Evolutionary conservation across 92 coral and sea anemone genomes (phyloP).

Genomic region (Chrysogorgia sp.): DNA sequence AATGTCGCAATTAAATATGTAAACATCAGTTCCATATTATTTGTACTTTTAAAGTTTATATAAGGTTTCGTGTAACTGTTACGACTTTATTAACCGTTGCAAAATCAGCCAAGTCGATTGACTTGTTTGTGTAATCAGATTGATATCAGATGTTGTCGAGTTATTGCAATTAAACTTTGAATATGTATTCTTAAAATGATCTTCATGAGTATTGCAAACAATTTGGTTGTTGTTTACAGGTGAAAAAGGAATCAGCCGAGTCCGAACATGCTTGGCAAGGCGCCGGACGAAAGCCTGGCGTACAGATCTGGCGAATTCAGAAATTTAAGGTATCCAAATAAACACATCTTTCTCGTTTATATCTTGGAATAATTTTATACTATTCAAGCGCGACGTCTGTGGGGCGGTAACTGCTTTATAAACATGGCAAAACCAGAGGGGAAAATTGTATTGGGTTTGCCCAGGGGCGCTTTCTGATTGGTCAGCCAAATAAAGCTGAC

Average conservation of each 20-base stretch:
- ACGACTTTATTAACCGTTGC: no score
- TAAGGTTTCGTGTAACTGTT: no score
- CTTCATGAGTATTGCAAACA: background rate
- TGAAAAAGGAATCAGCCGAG: constrained; percentile 67
- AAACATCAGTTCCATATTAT: no score
- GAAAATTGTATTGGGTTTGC: constrained; percentile 32
- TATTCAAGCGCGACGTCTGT: background rate
- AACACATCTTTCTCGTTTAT: background rate
- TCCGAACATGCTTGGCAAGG: constrained; percentile 75
- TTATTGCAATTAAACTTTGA: background rate
- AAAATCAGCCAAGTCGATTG: background rate
- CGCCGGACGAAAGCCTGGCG: constrained; percentile 70
- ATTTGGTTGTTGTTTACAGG: constrained; percentile 46
- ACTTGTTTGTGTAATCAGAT: background rate
- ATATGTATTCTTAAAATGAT: background rate
- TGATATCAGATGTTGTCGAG: background rate
- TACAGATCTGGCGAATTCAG: constrained; percentile 75
- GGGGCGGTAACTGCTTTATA: background rate
- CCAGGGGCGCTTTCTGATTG: constrained; percentile 7
- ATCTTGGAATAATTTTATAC: no score
- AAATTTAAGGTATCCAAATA: constrained; percentile 65
- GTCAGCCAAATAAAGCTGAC: constrained; percentile 9
- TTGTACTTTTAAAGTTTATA: no score
- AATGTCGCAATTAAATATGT: no score
- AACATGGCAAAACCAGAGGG: background rate